phyloP scores from a whole-genome alignment of 2,888 invertebrate species.

The Eudemis profundana region DNA sequence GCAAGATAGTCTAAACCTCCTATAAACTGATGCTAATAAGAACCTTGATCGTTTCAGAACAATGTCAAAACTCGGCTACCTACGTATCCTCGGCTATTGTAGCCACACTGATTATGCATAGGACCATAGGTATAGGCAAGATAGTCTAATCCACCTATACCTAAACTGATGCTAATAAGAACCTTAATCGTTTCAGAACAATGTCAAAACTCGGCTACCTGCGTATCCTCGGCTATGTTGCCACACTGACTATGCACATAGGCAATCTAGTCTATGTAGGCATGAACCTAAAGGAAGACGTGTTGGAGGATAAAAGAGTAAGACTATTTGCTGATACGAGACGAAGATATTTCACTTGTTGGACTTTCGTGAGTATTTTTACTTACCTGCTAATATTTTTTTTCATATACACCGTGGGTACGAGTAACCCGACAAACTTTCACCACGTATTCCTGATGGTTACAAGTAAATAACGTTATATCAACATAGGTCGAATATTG shows the following conservation, averaged over 20 bases:
- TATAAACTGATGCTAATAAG: no score
- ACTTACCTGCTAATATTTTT: no score
- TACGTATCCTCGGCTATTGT: conserved; percentile 41
- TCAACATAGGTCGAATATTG: no score
- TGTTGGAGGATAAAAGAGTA: conserved; percentile 26
- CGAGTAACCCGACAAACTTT: no score
- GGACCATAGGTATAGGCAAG: no score
- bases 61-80: conserved; percentile 38
- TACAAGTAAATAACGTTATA: no score
- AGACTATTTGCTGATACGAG: conserved; percentile 20
- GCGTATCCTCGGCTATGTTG: conserved; percentile 38
- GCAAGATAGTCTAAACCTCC: conserved; percentile 27
- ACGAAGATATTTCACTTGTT: conserved; percentile 40
- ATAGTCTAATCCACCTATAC: no score
- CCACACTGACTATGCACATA: conserved; percentile 36
- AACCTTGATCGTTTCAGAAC: conserved; percentile 22
- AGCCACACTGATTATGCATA: conserved; percentile 36
- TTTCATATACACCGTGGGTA: no score
- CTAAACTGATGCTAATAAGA: background rate
- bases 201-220: conserved; percentile 40
- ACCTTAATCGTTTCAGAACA: conserved; percentile 24
- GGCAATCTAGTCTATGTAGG: conserved; percentile 27
- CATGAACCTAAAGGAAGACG: conserved; percentile 25
- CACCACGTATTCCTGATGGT: no score
- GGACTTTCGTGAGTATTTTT: conserved; percentile 41